A percentile compares a stretch with the other conserved stretches of the same genome.
phyloP scores from a whole-genome alignment of 1,140 invertebrate species.

The Streblospio benedicti region DNA sequence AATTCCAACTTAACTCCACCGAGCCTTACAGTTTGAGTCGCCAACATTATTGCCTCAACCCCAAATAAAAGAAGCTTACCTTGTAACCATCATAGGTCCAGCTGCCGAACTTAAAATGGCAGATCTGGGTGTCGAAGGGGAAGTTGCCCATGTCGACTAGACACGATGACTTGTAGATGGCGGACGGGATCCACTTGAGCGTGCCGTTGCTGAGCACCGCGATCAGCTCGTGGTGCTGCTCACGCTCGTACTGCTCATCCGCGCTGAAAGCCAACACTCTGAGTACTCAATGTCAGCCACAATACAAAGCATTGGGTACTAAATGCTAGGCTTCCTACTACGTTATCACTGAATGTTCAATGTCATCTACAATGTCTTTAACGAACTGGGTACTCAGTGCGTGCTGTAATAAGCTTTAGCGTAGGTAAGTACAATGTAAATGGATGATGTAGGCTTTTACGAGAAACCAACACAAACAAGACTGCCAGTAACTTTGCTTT shows the following conservation, averaged over 20 bases:
- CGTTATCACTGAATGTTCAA: neutral
- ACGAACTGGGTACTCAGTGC: neutral
- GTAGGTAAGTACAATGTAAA: too few relatives aligned
- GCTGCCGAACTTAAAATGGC: constrained; percentile 46
- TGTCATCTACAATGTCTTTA: neutral
- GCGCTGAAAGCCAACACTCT: too few relatives aligned
- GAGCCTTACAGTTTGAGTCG: neutral
- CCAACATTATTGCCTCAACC: neutral
- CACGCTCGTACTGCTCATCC: constrained; percentile 1
- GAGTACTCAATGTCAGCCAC: neutral
- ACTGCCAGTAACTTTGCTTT: too few relatives aligned
- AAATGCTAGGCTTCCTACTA: neutral
- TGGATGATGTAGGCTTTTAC: too few relatives aligned
- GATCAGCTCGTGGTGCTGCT: constrained; percentile 19
- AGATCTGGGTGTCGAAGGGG: constrained; percentile 17
- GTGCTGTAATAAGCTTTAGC: neutral
- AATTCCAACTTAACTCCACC: neutral
- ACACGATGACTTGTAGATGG: constrained; percentile 98
- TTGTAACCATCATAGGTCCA: constrained; percentile 67
- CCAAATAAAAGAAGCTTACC: too few relatives aligned
- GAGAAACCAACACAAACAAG: too few relatives aligned
- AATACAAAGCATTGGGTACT: neutral
- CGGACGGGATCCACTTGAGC: constrained; percentile 91
- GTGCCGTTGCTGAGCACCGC: constrained; percentile 70
- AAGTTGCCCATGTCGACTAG: constrained; percentile 66